Percentiles rank a stretch among this genome's conserved stretches.
These are phyloP conservation scores for Calidris pygmaea DNA, from an alignment of 2,113 vertebrate species.

Conservation along the genomic window DNA sequence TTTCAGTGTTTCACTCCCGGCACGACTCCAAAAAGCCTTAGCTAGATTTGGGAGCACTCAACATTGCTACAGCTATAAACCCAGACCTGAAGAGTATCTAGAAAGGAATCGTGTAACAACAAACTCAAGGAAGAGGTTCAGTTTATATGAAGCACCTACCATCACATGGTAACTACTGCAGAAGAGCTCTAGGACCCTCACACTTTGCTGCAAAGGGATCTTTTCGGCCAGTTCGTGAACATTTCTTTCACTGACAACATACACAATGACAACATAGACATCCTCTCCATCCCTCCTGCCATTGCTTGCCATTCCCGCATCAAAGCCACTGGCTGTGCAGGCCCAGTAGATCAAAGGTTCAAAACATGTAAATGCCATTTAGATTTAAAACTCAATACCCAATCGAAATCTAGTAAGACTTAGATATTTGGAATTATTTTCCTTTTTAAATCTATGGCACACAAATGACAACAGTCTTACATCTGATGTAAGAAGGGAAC, in stretches of 20 bases:
- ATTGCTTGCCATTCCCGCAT: neutral
- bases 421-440: neutral
- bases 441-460: neutral
- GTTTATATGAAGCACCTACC: neutral
- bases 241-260: neutral
- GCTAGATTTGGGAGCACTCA: neutral
- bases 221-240: neutral
- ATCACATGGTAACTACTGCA: accelerated
- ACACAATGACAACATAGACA: neutral
- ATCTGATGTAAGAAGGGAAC: neutral
- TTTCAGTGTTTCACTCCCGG: neutral
- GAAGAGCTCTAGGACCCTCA: neutral
- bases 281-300: neutral
- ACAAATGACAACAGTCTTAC: neutral
- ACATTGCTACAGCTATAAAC: neutral
- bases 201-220: neutral
- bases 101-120: neutral
- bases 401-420: neutral
- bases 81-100: neutral
- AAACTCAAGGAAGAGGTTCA: neutral
- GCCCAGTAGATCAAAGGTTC: neutral
- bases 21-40: neutral
- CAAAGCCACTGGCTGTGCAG: neutral
- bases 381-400: neutral
- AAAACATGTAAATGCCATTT: neutral